Base-by-base conservation (phyloP, 2,113 vertebrate species). In the Rhinogobius similis region DNA sequence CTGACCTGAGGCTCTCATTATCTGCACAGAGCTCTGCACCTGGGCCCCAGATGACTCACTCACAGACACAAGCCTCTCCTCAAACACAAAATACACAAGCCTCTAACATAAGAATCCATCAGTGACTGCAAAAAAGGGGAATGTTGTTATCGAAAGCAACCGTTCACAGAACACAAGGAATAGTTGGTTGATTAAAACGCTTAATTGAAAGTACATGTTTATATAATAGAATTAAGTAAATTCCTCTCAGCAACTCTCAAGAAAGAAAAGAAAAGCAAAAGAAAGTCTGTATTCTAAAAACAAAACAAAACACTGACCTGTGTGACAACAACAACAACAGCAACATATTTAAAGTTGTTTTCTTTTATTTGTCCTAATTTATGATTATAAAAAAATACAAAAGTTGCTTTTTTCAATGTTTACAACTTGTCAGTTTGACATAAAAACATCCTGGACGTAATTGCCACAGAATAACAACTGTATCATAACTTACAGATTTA, bases 401-500 rank as follows among this genome's bases (percentile, higher is more conserved):
- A 55, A 56, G 2, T 26, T 29, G 7, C 14, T 58, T 18, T 58
- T 27, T 20, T 5, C 55, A 58, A 23, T 63, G n/a, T 43, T 43
- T 43, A 23, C 38, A 63, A 21, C 38, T 24, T 24, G 21, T 14
- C 20, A 39, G 36, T 39, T 62, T 41, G n/a, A n/a, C 9, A 20
- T 13, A 24, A 52, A 18, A 27, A 63, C 39, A 44, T 41, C 38
- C 24, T 23, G 18, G 21, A 26, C 2, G 23, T 26, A 55, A 48
- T 10, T 53, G 23, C 52, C 13, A 64, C 67, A 63, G 21, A 18
- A 46, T 29, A 58, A 67, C 61, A 41, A 26, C n/a, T 24, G 43
- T 29, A 26, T 72, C 27, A 62, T 66, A 82, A 82, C 52, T 78
- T 80, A 74, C 1, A 64, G 36, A 23, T 50, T 69, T 18, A 20